Conservation (phyloP, 2,888 invertebrate species). For the Caenorhabditis uteleia region DNA sequence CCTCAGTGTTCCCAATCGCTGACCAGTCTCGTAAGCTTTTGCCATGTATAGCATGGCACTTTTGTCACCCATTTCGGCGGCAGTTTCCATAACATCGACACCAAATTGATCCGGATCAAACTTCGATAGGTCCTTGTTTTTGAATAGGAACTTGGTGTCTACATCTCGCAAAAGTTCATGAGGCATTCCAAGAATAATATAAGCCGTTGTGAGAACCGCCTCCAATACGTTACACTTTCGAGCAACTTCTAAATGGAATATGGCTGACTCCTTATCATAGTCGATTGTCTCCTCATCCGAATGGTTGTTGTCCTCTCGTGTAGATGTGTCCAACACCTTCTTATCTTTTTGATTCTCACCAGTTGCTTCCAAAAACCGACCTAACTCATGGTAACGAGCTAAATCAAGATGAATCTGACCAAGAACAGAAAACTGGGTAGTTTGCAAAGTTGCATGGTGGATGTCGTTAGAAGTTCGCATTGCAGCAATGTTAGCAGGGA, state of each 20-base stretch:
- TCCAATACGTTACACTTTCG: conserved; percentile 73
- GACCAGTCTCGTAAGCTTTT: conserved; percentile 73
- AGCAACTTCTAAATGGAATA: conserved; percentile 74
- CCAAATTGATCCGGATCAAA: conserved; percentile 66
- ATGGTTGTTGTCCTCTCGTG: neutral
- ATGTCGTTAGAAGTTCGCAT: neutral
- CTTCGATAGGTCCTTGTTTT: conserved; percentile 36
- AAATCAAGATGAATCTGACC: conserved; percentile 75
- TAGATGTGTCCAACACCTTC: neutral
- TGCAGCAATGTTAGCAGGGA: conserved; percentile 47
- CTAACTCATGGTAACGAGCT: conserved; percentile 74
- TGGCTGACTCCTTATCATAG: conserved; percentile 73
- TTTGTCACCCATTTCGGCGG: conserved; percentile 73
- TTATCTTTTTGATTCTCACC: conserved; percentile 28
- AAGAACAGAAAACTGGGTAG: conserved; percentile 70
- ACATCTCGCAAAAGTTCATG: conserved; percentile 72
- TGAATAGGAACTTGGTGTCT: conserved; percentile 65
- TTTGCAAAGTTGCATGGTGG: conserved; percentile 12
- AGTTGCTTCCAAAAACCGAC: conserved; percentile 70
- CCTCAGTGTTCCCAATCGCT: conserved; percentile 32
- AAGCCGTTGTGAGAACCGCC: conserved; percentile 72
- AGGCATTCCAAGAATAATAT: conserved; percentile 72
- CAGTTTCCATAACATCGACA: conserved; percentile 70
- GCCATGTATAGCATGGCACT: conserved; percentile 73
- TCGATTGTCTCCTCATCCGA: conserved; percentile 41